Base-by-base conservation (phyloP, 2,888 invertebrate species). In the Cantharis flavilabris region DNA sequence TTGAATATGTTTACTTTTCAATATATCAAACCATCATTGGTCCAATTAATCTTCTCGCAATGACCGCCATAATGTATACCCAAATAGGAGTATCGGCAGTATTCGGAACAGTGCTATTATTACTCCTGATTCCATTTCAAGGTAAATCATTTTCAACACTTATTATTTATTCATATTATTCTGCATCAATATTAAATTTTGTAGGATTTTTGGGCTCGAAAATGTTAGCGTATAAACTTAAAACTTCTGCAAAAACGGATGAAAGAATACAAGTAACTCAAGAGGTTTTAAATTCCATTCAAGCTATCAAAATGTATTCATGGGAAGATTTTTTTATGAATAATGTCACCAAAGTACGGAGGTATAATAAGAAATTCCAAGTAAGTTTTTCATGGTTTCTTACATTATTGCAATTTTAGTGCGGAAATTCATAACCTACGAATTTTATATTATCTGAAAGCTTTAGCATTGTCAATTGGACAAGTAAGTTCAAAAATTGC, bases 21-120 rank as follows among this genome's bases (percentile, higher is more conserved):
- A 89, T 95, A 72, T 95, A 67, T 13, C 65, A 67, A 13, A 67
- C 23, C 20, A 67, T 67, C 11, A 26, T 96, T 86, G 86, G 96
- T 13, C 94, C 96, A 85, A 87, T 97, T 5, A 93, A 96, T 86
- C 92, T 94, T 26, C 84, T 92, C 0, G 90, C 94, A 30, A 92
- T 95, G 9, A 90, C 94, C 0, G 92, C 91, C 82, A 90, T 96
- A 7, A 91, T 95, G 89, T 93, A 92, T 81, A 79, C 71, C 3
- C 81, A 90, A 87, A 90, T 91, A 82, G 90, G 89, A 96, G 23
- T 67, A 16, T 14, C 65, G 65, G 20, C 65, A 9, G n/a, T 67
- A 23, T 7, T 23, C 1, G 65, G 65, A 23, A 67, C 65, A 5
- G n/a, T 67, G 2, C 9, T 67, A 67, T 26, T 67, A n/a, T 13